Percentiles rank a stretch among this genome's conserved stretches.
phyloP scores from a whole-genome alignment of 2,797 vertebrate species.

The Eulemur rubriventer region DNA sequence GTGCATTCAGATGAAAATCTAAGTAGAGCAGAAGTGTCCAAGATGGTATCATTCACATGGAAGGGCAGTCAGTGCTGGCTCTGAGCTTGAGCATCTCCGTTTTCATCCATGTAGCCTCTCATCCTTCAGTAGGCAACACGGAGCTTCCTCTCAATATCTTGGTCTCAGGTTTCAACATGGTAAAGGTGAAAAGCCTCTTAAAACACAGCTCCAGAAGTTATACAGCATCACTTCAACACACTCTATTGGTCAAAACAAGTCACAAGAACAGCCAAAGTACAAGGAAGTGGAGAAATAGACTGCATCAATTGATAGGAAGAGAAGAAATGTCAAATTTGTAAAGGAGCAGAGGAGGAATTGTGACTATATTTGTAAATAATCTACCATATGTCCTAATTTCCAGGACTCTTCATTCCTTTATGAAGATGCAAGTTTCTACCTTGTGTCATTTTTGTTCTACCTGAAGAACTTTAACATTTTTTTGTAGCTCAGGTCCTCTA shows the following conservation, averaged over 20 bases:
- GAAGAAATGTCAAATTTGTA: background rate
- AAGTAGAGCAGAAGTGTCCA: background rate
- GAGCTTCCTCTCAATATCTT: background rate
- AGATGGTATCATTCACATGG: background rate
- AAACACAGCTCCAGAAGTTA: background rate
- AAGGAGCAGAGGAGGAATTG: too few species aligned
- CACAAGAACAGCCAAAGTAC: background rate
- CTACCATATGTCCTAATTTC: background rate
- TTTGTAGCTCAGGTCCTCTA: background rate
- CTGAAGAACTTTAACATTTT: background rate
- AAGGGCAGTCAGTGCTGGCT: background rate
- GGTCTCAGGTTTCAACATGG: background rate
- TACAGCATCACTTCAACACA: background rate
- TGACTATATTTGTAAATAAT: background rate
- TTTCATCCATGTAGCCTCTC: background rate
- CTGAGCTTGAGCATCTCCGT: background rate
- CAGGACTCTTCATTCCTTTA: background rate
- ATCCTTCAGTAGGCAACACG: background rate
- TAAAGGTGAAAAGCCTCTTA: background rate
- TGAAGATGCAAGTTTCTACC: background rate
- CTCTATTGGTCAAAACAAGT: background rate
- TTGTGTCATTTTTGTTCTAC: background rate
- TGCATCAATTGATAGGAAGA: background rate
- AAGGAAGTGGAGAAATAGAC: background rate
- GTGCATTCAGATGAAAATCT: background rate